Evolutionary conservation across 2,113 vertebrate genomes (phyloP).

Genomic region (Dicentrarchus labrax): DNA sequence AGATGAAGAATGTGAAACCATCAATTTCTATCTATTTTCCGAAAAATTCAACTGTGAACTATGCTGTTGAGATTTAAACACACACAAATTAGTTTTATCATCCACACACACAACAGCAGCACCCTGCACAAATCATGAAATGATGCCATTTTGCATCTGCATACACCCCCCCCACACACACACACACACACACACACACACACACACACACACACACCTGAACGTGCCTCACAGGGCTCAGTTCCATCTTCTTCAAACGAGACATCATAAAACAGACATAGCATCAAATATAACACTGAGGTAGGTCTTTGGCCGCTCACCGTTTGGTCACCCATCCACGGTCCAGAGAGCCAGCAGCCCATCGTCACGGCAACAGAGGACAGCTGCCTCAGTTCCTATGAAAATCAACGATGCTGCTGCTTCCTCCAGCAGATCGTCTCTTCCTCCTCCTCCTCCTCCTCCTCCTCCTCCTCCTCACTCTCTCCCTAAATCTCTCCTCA

Average conservation of each 20-base stretch:
- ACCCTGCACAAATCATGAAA: slow-evolving; percentile 38
- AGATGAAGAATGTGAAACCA: slow-evolving; percentile 12
- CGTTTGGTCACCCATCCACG: slow-evolving; percentile 77
- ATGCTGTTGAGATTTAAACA: background rate
- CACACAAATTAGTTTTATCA: background rate
- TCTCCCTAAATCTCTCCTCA: slow-evolving; percentile 28
- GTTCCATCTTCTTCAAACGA: slow-evolving; percentile 3
- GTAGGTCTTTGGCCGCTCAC: slow-evolving; percentile 43
- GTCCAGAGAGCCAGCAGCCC: slow-evolving; percentile 82
- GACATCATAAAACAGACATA: background rate
- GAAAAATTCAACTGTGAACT: background rate
- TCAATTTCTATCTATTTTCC: background rate
- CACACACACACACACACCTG: background rate
- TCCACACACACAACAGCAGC: slow-evolving; percentile 10
- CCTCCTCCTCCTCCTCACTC: slow-evolving; percentile 52
- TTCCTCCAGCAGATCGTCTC: slow-evolving; percentile 58
- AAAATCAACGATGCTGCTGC: slow-evolving; percentile 61
- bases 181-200: background rate
- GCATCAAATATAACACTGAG: background rate
- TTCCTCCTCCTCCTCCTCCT: slow-evolving; percentile 53
- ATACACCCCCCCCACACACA: slow-evolving; percentile 21
- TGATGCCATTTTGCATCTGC: slow-evolving; percentile 51
- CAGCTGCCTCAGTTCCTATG: slow-evolving; percentile 41
- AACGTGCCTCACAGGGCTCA: background rate
- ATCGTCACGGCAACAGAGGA: slow-evolving; percentile 74